Evolutionary conservation across 2,113 vertebrate species (phyloP).

Genomic region (Otocyon megalotis): DNA sequence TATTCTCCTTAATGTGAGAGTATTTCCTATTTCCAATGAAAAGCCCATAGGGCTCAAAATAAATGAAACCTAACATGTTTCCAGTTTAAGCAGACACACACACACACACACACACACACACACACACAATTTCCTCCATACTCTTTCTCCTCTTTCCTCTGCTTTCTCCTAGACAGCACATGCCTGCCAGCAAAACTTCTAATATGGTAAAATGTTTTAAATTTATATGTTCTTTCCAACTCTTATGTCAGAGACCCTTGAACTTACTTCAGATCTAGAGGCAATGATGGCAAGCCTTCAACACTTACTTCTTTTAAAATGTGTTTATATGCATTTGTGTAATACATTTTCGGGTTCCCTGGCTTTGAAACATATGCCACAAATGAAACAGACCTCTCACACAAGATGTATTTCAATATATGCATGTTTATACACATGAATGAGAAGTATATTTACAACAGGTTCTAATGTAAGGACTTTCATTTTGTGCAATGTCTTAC

Average conservation of each 20-base stretch:
- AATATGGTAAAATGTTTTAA: conserved; percentile 46
- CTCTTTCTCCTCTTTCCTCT: neutral
- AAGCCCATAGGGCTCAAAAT: neutral
- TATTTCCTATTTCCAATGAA: conserved; percentile 40
- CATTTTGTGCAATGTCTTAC: neutral
- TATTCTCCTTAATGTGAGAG: conserved; percentile 35
- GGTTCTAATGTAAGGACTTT: neutral
- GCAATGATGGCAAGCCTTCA: conserved; percentile 53
- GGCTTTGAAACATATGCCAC: conserved; percentile 10
- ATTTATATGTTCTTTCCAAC: conserved; percentile 60
- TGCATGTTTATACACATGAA: neutral
- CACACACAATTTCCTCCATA: neutral
- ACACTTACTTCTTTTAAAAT: conserved; percentile 44
- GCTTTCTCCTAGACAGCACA: neutral
- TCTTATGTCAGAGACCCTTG: conserved; percentile 48
- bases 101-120: neutral
- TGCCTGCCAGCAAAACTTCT: conserved; percentile 53
- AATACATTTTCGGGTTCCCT: conserved; percentile 6
- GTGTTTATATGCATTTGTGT: conserved; percentile 3
- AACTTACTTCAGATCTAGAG: conserved; percentile 54
- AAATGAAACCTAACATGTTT: conserved; percentile 34
- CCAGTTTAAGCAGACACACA: neutral
- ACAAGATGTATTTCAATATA: neutral
- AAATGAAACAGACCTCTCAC: conserved; percentile 17
- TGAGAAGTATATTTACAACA: neutral